A percentile compares a stretch with the other conserved stretches of the same genome.
phyloP scores from a whole-genome alignment of 2,113 vertebrate species.

The rabbit (Oryctolagus cuniculus) region mOryCun1.1 NC_091443.1:10599001-10599500 shows the following conservation, averaged over 20 bases:
- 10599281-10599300: not conserved
- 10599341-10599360: not conserved
- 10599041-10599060: not conserved
- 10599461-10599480: conserved; percentile 1
- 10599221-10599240: not conserved
- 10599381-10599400: not conserved
- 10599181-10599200: not conserved
- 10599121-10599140: not conserved
- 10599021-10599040: not conserved
- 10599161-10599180: not conserved
- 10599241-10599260: conserved; percentile 28
- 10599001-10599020: not conserved
- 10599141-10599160: not conserved
- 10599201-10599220: not conserved
- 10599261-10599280: conserved; percentile 1
- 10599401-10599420: not conserved
- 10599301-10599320: not conserved
- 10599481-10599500: not conserved
- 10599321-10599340: not conserved
- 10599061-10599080: not conserved
- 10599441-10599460: not conserved
- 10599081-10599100: not conserved
- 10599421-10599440: not conserved
- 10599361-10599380: not conserved
- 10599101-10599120: not conserved